Evolutionary conservation across 1,140 invertebrate species (phyloP), one percentile per base, ranked within the genome.

Genomic region (Drosophila auraria): DNA sequence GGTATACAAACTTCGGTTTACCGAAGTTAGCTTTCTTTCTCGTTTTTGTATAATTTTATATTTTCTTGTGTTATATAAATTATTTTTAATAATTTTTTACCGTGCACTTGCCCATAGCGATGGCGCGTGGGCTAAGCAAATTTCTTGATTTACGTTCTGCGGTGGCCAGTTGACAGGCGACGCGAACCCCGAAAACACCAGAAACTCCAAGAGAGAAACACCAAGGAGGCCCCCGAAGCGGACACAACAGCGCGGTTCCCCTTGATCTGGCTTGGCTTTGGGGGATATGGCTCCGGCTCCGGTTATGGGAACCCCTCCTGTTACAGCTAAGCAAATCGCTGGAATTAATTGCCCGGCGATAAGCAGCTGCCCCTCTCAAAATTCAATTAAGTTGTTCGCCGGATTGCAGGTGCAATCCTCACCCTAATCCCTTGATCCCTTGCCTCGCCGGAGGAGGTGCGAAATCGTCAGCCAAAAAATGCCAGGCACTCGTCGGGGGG

Each of bases 101-200:
- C 36, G 54, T 73, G 69, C 7, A 33, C 9, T 51, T 5, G 14
- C 15, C 8, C 30, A 33, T 33, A 44, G 33, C 25, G 71, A 56
- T 62, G 79, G 62, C 76, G 83, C 83, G 83, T 87, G 83, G 83
- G 83, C 69, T 87, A 80, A 83, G 83, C 76, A 87, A 87, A 87
- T 87, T 87, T 87, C 76, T 82, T 87, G 83, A 87, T 87, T 87
- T 87, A 87, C 80, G 83, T 69, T 87, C 79, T 68, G 65, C 71
- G 79, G 77, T 77, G 49, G 76, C 76, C 65, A 56, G 63, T 59
- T 84, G 82, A 84, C 83, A 77, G 66, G 47, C 57, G 42, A 74
- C 42, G 9, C 60, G 53, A 59, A 70, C 49, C 60, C 57, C 71
- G 49, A 77, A 59, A 76, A 73, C 58, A 75, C 27, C 66, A 38